These are phyloP conservation scores for Bubalus kerabau DNA, from an alignment of 2,113 vertebrate species.

Conservation along the genomic window DNA sequence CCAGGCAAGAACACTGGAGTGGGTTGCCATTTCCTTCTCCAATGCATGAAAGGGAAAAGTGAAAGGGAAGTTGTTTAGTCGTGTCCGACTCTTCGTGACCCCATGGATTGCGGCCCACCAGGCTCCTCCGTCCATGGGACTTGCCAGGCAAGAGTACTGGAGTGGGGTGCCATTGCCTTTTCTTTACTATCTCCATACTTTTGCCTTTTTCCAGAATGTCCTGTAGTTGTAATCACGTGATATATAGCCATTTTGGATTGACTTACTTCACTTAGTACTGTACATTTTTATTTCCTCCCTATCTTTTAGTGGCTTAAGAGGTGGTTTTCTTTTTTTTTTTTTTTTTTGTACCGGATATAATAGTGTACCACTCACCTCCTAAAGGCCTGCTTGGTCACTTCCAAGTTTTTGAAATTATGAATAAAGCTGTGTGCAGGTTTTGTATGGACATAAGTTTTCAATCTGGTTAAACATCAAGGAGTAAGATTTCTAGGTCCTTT, in stretches of 20 bases:
- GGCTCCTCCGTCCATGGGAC: no score
- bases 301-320: neutral
- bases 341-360: neutral
- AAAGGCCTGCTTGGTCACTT: neutral
- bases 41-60: no score
- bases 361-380: neutral
- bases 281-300: neutral
- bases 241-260: neutral
- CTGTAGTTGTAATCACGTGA: neutral
- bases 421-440: neutral
- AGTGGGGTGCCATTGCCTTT: no score
- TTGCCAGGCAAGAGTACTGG: no score
- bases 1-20: no score
- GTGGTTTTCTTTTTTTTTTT: neutral
- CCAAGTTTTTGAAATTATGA: neutral
- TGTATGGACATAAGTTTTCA: neutral
- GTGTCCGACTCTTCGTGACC: rapidly evolving
- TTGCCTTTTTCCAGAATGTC: neutral
- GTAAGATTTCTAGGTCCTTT: neutral
- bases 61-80: no score
- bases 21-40: no score
- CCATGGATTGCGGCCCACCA: no score
- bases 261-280: neutral
- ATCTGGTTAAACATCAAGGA: neutral
- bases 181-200: neutral